Base-by-base conservation (phyloP, 2,113 vertebrate species). In the Taxidea taxus region DNA sequence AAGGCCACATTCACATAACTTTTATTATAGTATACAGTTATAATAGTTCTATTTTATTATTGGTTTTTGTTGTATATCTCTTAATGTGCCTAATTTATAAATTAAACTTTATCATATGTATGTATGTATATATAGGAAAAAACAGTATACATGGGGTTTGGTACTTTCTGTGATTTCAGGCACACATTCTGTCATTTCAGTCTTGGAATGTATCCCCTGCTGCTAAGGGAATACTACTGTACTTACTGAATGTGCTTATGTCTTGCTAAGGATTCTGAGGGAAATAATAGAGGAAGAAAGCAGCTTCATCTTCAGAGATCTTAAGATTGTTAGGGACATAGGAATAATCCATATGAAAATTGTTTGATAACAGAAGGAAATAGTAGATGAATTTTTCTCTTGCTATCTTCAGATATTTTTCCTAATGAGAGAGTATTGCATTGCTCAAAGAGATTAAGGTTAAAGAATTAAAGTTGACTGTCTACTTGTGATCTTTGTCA, bases 391-490 rank as follows among this genome's bases (percentile, higher is more conserved):
- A 20, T 91, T 92, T 92, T 97, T 96, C 39, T 93, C 18, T 44
- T 97, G 72, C 44, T 92, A 0, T 87, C 34, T 77, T 87, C 49
- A 87, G 44, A 49, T 94, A 3, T 94, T 95, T 97, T 96, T 88
- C 77, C 85, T 74, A 49, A 8, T 68, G 60, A 31, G 42, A 92
- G 23, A 92, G 34, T 81, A 83, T 82, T 9, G 2, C 39, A 93
- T 68, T 86, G 34, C n/a, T 68, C 70, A 82, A 75, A 75, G 83
- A 88, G 51, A 70, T 87, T 44, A 93, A 81, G 60, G 37, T 91
- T 96, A 81, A 92, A 97, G 77, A 86, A 77, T 75, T 31, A 94
- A 91, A 90, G 18, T 90, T 94, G 81, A 90, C n/a, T n/a, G n/a
- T n/a, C n/a, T n/a, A n/a, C n/a, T n/a, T n/a, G n/a, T n/a, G n/a